A percentile compares a stretch with the other conserved stretches of the same genome.
phyloP scores from a whole-genome alignment of 2,888 invertebrate species.

The Phengaris arion region DNA sequence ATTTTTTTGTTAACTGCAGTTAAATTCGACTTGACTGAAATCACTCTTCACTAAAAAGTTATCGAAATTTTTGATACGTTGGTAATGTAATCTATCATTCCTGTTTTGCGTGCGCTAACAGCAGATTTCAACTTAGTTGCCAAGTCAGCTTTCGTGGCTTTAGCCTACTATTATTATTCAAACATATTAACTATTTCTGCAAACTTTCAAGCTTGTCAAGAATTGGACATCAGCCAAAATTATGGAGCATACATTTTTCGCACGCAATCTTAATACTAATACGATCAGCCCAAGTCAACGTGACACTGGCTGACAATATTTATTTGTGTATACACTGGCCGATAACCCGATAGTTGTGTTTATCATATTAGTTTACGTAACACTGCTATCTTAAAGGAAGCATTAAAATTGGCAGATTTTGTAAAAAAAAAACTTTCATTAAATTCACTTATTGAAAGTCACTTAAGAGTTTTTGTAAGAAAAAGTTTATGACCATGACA shows the following conservation, averaged over 20 bases:
- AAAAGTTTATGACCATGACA: not conserved
- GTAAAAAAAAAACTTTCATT: not conserved
- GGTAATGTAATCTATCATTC: not conserved
- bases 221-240: conserved; percentile 29
- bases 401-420: not conserved
- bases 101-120: conserved; percentile 1
- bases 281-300: conserved; percentile 24
- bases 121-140: not conserved
- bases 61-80: not conserved
- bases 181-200: conserved; percentile 24
- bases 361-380: conserved; percentile 27
- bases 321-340: conserved; percentile 25
- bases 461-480: not conserved
- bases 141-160: conserved; percentile 21
- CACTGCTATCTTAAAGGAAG: not conserved
- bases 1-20: too few species aligned
- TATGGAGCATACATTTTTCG: conserved; percentile 27
- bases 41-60: not conserved
- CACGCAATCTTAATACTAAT: conserved; percentile 27
- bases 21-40: not conserved
- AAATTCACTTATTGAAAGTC: not conserved
- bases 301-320: conserved; percentile 21
- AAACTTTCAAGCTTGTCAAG: conserved; percentile 27
- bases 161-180: conserved; percentile 3
- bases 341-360: conserved; percentile 25